A percentile compares a stretch with the other conserved stretches of the same genome.
These are phyloP conservation scores for Brachyhypopomus gauderio DNA, from an alignment of 2,113 vertebrate genomes.

Conservation along the genomic window DNA sequence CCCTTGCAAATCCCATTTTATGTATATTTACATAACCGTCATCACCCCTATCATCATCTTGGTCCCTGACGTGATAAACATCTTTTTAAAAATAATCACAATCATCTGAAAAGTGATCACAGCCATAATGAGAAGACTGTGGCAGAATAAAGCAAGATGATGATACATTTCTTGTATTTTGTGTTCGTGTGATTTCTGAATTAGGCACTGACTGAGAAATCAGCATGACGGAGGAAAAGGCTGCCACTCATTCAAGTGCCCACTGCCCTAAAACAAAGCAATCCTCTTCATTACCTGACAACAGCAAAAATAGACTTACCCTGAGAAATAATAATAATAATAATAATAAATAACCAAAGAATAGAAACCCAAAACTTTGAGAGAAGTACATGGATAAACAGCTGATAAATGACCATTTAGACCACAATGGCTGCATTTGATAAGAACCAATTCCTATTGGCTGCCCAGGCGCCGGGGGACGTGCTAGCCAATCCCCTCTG, in stretches of 20 bases:
- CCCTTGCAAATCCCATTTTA: neutral
- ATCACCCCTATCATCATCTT: slow-evolving; percentile 28
- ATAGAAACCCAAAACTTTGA: neutral
- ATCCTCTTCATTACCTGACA: neutral
- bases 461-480: neutral
- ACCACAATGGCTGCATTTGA: slow-evolving; percentile 7
- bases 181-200: slow-evolving; percentile 43
- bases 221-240: slow-evolving; percentile 15
- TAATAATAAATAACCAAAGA: neutral
- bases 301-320: neutral
- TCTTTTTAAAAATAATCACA: slow-evolving; percentile 36
- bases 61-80: slow-evolving; percentile 31
- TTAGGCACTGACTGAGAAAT: slow-evolving; percentile 29
- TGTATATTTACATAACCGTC: neutral
- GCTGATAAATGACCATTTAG: slow-evolving; percentile 3
- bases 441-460: slow-evolving; percentile 7
- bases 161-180: slow-evolving; percentile 22
- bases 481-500: slow-evolving; percentile 9
- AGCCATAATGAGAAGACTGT: slow-evolving; percentile 27
- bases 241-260: neutral
- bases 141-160: slow-evolving; percentile 6
- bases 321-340: neutral
- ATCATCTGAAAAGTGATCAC: slow-evolving; percentile 29
- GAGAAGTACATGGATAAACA: neutral
- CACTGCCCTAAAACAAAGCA: neutral